A percentile compares a stretch with the other conserved stretches of the same genome.
Evolutionary conservation across 2,113 vertebrate species (phyloP).

Genomic region (Passer domesticus): DNA sequence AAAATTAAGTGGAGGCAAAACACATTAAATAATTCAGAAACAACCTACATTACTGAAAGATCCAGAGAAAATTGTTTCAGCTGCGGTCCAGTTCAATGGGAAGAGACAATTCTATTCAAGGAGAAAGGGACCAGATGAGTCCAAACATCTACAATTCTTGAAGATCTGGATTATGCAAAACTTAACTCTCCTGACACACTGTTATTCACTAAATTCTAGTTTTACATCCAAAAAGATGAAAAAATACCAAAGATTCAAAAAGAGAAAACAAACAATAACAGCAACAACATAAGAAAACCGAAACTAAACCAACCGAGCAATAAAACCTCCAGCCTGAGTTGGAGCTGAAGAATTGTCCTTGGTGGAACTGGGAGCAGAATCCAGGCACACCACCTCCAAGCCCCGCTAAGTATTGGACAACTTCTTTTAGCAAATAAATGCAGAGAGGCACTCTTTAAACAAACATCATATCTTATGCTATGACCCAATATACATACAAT

Average conservation of each 20-base stretch:
- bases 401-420: background rate
- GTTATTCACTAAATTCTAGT: background rate
- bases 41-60: background rate
- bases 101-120: background rate
- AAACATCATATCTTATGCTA: background rate
- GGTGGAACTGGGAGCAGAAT: background rate
- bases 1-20: background rate
- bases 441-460: background rate
- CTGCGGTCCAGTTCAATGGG: background rate
- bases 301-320: background rate
- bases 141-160: background rate
- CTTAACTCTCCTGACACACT: background rate
- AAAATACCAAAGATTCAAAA: background rate
- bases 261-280: background rate
- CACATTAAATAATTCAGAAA: background rate
- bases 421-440: background rate
- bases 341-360: background rate
- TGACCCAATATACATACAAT: background rate
- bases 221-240: background rate
- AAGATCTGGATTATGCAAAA: background rate
- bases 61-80: background rate
- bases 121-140: background rate
- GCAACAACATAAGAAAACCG: background rate
- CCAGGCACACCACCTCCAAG: background rate
- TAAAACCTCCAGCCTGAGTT: background rate